Percentiles rank a stretch among this genome's conserved stretches.
Evolutionary conservation across 1,140 invertebrate species (phyloP).

Genomic region (Parapsyche elsis): DNA sequence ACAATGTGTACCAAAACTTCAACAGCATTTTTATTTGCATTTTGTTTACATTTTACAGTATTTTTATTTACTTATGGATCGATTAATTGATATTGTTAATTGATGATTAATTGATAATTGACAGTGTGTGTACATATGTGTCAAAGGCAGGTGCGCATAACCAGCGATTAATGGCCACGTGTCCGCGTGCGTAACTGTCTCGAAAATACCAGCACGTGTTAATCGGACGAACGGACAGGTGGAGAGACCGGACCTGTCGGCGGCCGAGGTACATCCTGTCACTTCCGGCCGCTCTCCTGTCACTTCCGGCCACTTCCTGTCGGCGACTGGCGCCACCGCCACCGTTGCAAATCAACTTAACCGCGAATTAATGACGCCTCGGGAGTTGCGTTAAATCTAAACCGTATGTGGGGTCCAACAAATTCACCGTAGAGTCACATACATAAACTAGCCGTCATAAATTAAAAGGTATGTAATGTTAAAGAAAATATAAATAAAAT

Average conservation of each 20-base stretch:
- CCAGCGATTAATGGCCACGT: neutral
- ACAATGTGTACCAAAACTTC: too few relatives aligned
- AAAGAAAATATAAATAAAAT: too few relatives aligned
- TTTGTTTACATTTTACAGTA: too few relatives aligned
- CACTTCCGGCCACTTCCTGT: neutral
- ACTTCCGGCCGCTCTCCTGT: neutral
- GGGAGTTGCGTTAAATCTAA: too few relatives aligned
- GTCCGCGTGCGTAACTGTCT: neutral
- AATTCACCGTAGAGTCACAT: neutral
- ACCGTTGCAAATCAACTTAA: neutral
- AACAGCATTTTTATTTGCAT: too few relatives aligned
- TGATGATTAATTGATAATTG: too few relatives aligned
- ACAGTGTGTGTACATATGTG: too few relatives aligned
- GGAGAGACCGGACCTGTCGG: neutral
- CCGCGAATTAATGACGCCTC: neutral
- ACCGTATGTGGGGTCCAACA: neutral
- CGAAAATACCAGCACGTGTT: constrained; percentile 13
- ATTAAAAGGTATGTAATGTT: too few relatives aligned
- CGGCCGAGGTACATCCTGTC: neutral
- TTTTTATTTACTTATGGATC: too few relatives aligned
- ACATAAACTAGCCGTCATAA: too few relatives aligned
- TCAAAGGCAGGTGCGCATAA: neutral
- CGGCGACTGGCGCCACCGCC: neutral
- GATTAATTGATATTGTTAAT: too few relatives aligned
- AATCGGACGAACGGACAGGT: neutral